Evolutionary conservation across 1,140 invertebrate species (phyloP), one percentile per base, ranked within the genome.

Genomic region (Drosophila neocordata): DNA sequence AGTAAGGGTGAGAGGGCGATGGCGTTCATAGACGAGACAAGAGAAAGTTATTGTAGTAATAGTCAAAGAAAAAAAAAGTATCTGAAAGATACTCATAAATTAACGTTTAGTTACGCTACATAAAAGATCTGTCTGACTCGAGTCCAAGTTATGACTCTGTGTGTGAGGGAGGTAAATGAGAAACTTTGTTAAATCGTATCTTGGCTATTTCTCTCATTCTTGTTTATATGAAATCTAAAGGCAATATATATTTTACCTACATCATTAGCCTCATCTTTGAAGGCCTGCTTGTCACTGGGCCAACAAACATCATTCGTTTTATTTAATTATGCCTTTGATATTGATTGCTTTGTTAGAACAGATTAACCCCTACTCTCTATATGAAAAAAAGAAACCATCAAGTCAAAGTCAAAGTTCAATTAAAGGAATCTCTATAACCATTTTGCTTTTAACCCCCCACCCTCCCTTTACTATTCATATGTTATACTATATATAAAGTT

Each of bases 331-430:
- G 65, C 52, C 81, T 66, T 73, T 72, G 66, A 80, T 85, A 89
- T 89, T 90, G 85, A 89, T 87, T 89, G 85, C 85, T 89, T 90
- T 89, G 85, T 89, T 89, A 89, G 69, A 89, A 70, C 71, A 66
- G 82, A 79, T 79, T 87, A 78, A 85, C 74, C 82, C 81, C 81
- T n/a, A n/a, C 77, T 72, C 75, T 60, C 5, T 1, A 31, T 1
- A 31, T 1, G 5, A 31, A 31, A 31, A 31, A 6, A 31, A 7
- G 6, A 31, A n/a, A 44, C 57, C 65, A 67, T 73, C 77, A 69
- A 64, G 44, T 66, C 73, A 73, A 69, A 64, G 44, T 66, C 73
- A 73, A 85, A 89, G 71, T 89, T 79, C 85, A 89, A 89, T 89
- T 89, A 89, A 85, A 89, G 62, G 65, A 62, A 65, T 64, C 71